Conservation (phyloP, 1,140 invertebrate genomes). For the Psilanteris sp. region DNA sequence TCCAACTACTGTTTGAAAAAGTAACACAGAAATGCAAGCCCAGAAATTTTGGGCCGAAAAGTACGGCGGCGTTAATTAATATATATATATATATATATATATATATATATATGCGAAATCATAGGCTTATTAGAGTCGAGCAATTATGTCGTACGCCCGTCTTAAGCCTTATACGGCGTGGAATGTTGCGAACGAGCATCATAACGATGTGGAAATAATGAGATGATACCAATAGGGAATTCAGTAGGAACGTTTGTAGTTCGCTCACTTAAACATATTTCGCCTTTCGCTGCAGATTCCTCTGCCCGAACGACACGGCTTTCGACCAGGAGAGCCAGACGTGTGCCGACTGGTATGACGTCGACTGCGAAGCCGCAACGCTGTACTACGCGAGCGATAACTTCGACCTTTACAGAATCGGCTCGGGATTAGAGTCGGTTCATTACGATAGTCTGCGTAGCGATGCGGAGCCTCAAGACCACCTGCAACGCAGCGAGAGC, state of each 20-base stretch:
- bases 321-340: constrained; percentile 96
- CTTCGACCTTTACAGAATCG: constrained; percentile 89
- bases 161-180: constrained; percentile 32
- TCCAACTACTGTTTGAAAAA: too few species aligned
- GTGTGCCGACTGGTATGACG: constrained; percentile 93
- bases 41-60: too few species aligned
- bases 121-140: constrained; percentile 38
- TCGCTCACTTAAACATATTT: constrained; percentile 30
- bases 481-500: constrained; percentile 87
- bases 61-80: too few species aligned
- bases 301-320: constrained; percentile 94
- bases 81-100: too few species aligned
- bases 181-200: constrained; percentile 12
- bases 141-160: constrained; percentile 41
- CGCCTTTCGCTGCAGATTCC: constrained; percentile 84
- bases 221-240: constrained; percentile 48
- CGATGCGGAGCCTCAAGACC: constrained; percentile 87
- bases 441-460: constrained; percentile 76
- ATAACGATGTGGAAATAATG: constrained; percentile 58
- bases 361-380: constrained; percentile 89
- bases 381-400: constrained; percentile 90
- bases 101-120: too few species aligned
- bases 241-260: constrained; percentile 13
- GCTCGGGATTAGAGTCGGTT: constrained; percentile 81
- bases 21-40: too few species aligned